phyloP scores from a whole-genome alignment of 2,888 invertebrate species.

The Gonocerus acuteangulatus region DNA sequence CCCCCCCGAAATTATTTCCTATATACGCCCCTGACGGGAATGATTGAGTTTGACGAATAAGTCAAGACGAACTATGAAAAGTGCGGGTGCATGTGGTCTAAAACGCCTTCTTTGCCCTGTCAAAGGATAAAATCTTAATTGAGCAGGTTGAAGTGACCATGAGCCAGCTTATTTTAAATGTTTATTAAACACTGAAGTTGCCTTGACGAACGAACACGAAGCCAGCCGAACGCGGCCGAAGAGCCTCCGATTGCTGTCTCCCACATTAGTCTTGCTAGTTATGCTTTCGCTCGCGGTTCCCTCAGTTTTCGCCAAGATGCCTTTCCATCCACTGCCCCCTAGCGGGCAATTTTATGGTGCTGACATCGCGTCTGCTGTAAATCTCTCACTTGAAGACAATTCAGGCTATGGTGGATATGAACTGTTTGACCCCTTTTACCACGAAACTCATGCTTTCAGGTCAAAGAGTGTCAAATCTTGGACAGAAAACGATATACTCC shows the following conservation, averaged over 20 bases:
- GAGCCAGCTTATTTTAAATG: too few relatives aligned
- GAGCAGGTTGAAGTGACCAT: too few relatives aligned
- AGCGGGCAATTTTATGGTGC: neutral
- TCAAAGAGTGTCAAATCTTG: slow-evolving; percentile 50
- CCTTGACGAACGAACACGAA: neutral
- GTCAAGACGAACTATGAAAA: too few relatives aligned
- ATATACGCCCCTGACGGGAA: too few relatives aligned
- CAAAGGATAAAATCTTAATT: too few relatives aligned
- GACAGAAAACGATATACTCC: slow-evolving; percentile 52
- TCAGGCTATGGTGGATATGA: slow-evolving; percentile 2
- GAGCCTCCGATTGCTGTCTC: neutral
- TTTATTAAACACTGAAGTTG: neutral
- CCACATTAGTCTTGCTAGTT: neutral
- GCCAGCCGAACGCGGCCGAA: neutral
- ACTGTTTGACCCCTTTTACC: neutral
- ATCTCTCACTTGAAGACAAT: slow-evolving; percentile 2
- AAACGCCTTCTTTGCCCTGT: too few relatives aligned
- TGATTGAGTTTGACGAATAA: too few relatives aligned
- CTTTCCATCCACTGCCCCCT: neutral
- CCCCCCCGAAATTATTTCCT: too few relatives aligned
- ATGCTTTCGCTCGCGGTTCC: neutral
- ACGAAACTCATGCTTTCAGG: slow-evolving; percentile 46
- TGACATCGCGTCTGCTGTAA: slow-evolving; percentile 7
- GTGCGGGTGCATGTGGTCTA: too few relatives aligned
- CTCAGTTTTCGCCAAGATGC: slow-evolving; percentile 13